Evolutionary conservation across 2,888 invertebrate genomes (phyloP), one percentile per base, ranked within the genome.

Genomic region (Serripes groenlandicus): DNA sequence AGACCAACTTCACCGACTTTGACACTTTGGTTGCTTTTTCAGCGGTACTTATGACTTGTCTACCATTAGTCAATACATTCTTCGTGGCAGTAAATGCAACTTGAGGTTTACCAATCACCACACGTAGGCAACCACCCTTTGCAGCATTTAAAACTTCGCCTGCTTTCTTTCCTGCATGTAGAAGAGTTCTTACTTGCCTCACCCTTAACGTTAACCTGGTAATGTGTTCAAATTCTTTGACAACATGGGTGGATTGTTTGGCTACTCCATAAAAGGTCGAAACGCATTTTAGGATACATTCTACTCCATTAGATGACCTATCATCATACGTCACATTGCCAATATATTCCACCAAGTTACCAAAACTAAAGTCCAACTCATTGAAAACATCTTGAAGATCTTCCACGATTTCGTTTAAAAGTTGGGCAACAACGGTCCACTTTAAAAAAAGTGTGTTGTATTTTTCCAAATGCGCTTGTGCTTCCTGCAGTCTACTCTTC

Each of bases 241-340:
- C 62, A 62, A 62, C 62, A 62, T 62, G 34, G 3, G 34, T 62
- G n/a, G 62, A 62, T 18, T 32, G 32, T 62, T 34, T 62, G 15
- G 62, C 62, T 4, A 62, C 62, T n/a, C 62, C 62, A 62, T 62
- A 62, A 32, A 62, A 62, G n/a, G 32, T 62, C 3, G 21, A 21
- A 21, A 62, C 11, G 34, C 62, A 62, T 62, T 62, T 62, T n/a
- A 62, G n/a, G 34, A 34, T 4, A 34, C 62, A 62, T 34, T 34
- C 62, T 7, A 62, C 34, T 34, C 34, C 21, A 18, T 34, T 34
- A n/a, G 62, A 34, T 21, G 62, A 62, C 5, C 23, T 34, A 34
- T 62, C 62, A 3, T 34, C 34, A n/a, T 34, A 34, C 34, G 15
- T 62, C 18, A 11, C 15, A 62, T 62, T 34, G 11, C 34, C 62